Percentiles rank a stretch among this genome's conserved stretches.
Evolutionary conservation across 2,797 vertebrate species (phyloP).

Genomic region (Chromis chromis): DNA sequence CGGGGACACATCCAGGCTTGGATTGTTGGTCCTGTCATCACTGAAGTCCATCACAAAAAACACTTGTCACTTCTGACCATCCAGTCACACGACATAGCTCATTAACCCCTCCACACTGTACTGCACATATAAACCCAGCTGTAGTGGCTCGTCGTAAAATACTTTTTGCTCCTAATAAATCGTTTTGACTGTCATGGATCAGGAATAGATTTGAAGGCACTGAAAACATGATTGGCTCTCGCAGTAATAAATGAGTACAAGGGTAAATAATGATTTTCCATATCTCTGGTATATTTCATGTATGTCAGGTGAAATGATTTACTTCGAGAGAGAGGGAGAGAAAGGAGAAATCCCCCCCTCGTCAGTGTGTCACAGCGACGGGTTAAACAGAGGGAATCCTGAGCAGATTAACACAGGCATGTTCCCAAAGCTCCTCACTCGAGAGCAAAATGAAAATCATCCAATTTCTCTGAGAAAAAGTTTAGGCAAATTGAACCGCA

Average conservation of each 20-base stretch:
- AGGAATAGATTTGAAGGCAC: constrained; percentile 27
- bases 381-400: constrained; percentile 57
- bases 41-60: constrained; percentile 9
- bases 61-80: constrained; percentile 28
- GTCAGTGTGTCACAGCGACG: constrained; percentile 36
- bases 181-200: constrained; percentile 30
- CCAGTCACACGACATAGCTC: constrained; percentile 18
- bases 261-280: constrained; percentile 60
- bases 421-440: constrained; percentile 54
- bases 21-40: constrained; percentile 39
- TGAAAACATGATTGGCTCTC: constrained; percentile 48
- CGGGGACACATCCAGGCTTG: constrained; percentile 36
- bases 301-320: constrained; percentile 52
- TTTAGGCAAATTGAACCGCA: constrained; percentile 65
- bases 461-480: constrained; percentile 70
- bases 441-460: constrained; percentile 72
- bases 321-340: constrained; percentile 21
- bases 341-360: constrained; percentile 29
- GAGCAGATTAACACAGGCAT: constrained; percentile 67
- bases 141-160: constrained; percentile 20
- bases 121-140: not conserved
- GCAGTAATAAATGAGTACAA: constrained; percentile 49
- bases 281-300: constrained; percentile 41
- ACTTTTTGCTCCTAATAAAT: constrained; percentile 32
- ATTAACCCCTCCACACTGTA: constrained; percentile 8